Evolutionary conservation across 2,113 vertebrate species (phyloP), one percentile per base, ranked within the genome.

Genomic region (Typhlomys cinereus): DNA sequence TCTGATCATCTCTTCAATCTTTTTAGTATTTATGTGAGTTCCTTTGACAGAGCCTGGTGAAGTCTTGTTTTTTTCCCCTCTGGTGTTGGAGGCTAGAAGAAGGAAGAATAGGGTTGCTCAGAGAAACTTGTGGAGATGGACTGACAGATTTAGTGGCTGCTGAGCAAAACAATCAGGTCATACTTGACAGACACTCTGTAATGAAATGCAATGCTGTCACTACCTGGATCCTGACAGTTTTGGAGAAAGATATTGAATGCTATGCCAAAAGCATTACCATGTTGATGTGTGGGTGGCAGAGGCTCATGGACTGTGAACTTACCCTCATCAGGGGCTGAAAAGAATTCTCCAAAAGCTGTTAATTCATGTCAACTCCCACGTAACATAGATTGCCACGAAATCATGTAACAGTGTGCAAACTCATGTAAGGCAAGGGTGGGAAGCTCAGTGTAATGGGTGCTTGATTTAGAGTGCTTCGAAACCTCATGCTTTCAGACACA

Each of bases 1-100:
- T 97, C 96, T 95, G 80, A 97, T 97, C 27, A 87, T 83, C 57
- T 39, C 91, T 70, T 93, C 84, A 79, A 84, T 87, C 90, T 94
- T 81, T 97, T 96, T 95, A 96, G 92, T 95, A 96, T 88, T 94
- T 88, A 95, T 95, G 85, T 78, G 59, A 86, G 52, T 95, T 95
- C 36, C 79, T 96, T 92, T 87, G 95, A 36, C 95, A 91, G 93
- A 71, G 2, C 54, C 90, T 88, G 20, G 27, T 89, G 41, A 57
- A 70, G 46, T 20, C 82, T 87, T 89, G 88, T 84, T 54, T 78
- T 36, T 39, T 41, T 79, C 27, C 25, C 15, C 7, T n/a, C 8
- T 64, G 84, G 17, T 41, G 6, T 54, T 82, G 44, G 75, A 80
- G 66, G 54, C 57, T 74, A 20, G 25, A 67, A 25, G 64, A 59